Evolutionary conservation across 2,797 vertebrate species (phyloP), one percentile per base, ranked within the genome.

Genomic region (Hippocampus kuda): DNA sequence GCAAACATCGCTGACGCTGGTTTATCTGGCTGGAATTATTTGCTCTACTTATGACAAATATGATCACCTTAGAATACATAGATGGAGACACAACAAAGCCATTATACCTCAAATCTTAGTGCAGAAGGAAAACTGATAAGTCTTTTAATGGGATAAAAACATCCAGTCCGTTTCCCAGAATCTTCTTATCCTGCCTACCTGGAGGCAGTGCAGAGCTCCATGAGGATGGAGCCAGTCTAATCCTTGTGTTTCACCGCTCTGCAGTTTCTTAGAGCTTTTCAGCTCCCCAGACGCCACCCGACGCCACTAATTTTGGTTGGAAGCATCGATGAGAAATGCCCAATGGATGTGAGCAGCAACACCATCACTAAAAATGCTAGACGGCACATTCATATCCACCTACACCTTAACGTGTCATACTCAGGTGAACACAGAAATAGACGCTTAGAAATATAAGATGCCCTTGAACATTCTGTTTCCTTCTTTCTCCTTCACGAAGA

Each of bases 231-330:
- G 77, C 49, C 69, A 56, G 77, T 73, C 68, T 79, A 77, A 78
- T 75, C 20, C 62, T 69, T 74, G 75, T 76, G 66, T 76, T 79
- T 72, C 77, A 18, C 10, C 65, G 75, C 77, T 81, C 72, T 5
- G 53, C 68, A 38, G 76, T 72, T 74, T 78, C 73, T 67, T 66
- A 80, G 72, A 82, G 72, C 62, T 67, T 64, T 66, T 74, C 34
- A 10, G 65, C 71, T 81, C 79, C 79, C 75, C 67, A 59, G 76
- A 76, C 15, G 67, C 62, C 65, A 71, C 72, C 71, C 82, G 77
- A 84, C 83, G 83, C 68, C 76, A 85, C 80, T 86, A 86, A 86
- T 86, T 73, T 72, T 83, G 81, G 79, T 69, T 81, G 4, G 59
- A 65, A 81, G 77, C 48, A 26, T 69, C 72, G 73, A 61, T 26